Percentiles rank a stretch among this genome's conserved stretches.
Conservation (phyloP, 2,888 invertebrate genomes). For the Trissolcus brochymenae region DNA sequence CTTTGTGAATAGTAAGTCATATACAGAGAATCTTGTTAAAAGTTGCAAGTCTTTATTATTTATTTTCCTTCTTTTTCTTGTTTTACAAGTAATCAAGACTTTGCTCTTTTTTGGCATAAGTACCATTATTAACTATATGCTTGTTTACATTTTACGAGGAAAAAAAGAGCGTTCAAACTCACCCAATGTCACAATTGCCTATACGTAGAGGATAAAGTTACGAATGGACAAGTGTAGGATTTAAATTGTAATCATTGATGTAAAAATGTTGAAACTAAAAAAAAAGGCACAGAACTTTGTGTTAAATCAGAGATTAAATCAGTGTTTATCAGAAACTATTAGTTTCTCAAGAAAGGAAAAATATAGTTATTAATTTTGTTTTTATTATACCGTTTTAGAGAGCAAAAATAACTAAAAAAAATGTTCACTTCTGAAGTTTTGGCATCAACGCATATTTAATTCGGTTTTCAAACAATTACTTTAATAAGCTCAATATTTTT, state of each 20-base stretch:
- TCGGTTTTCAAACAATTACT: background rate
- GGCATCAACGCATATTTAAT: no score
- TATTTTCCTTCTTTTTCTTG: background rate
- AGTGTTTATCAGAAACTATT: background rate
- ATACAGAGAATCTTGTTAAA: no score
- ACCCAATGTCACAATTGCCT: constrained; percentile 26
- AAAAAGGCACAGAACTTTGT: constrained; percentile 6
- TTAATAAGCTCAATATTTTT: background rate
- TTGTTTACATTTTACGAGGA: background rate
- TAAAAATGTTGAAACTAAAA: constrained; percentile 26
- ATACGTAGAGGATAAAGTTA: constrained; percentile 19
- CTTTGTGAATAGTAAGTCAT: background rate
- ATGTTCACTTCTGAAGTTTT: no score
- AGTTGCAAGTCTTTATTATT: no score
- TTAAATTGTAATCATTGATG: constrained; percentile 21
- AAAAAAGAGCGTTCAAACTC: constrained; percentile 13
- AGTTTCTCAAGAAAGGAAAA: no score
- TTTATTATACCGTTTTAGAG: no score
- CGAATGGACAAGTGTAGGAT: constrained; percentile 7
- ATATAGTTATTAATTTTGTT: no score
- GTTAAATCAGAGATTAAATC: background rate
- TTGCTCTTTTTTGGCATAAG: background rate
- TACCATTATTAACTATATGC: background rate
- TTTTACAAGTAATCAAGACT: background rate
- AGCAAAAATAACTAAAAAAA: no score